Conservation (phyloP, 2,888 invertebrate species). For the Cecidostiba fungosa region DNA sequence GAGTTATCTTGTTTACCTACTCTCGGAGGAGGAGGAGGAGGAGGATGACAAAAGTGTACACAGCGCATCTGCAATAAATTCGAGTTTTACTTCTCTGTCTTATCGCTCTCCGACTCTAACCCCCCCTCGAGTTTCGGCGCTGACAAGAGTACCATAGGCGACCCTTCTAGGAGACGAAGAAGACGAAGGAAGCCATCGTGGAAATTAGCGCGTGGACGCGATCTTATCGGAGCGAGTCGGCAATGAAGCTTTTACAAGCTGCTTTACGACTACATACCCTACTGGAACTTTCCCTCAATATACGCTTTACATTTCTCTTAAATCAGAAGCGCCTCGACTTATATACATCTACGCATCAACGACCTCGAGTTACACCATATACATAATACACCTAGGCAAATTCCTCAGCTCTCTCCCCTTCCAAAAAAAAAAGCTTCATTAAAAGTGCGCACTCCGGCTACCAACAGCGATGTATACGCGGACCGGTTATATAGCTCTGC, state of each 20-base stretch:
- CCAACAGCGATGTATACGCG: neutral
- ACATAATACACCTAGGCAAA: neutral
- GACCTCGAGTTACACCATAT: too few species aligned
- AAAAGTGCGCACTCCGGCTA: constrained; percentile 1
- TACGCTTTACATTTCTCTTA: too few species aligned
- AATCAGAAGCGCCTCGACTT: too few species aligned
- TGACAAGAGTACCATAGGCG: constrained; percentile 33
- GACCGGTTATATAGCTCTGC: constrained; percentile 33
- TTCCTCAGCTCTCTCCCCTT: neutral
- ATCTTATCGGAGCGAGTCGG: constrained; percentile 14
- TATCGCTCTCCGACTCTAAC: neutral
- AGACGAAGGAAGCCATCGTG: neutral
- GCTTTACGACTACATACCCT: too few species aligned
- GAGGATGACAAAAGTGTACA: too few species aligned
- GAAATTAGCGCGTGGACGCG: constrained; percentile 29
- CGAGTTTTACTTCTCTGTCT: constrained; percentile 25
- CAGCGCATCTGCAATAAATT: constrained; percentile 29
- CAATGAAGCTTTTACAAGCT: constrained; percentile 25
- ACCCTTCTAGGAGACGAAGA: neutral
- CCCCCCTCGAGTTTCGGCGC: neutral
- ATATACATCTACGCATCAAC: too few species aligned
- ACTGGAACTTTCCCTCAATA: too few species aligned
- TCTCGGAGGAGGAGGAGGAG: neutral
- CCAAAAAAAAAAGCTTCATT: constrained; percentile 35
- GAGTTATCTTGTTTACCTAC: neutral